These are phyloP conservation scores for Catharus minimus DNA, from an alignment of 2,113 vertebrate genomes.

Conservation along the genomic window DNA sequence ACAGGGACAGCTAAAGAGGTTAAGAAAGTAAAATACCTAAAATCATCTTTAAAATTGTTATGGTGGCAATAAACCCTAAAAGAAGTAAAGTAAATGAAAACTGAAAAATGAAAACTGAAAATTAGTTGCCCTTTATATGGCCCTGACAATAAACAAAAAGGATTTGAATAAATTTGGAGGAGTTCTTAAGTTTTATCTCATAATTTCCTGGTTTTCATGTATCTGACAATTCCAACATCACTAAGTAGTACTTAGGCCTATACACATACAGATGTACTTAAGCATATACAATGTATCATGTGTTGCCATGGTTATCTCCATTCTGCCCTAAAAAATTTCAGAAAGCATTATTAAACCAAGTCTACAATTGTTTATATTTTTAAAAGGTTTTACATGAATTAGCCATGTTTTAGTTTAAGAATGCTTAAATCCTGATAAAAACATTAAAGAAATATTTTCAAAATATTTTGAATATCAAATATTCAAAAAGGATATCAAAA, in stretches of 20 bases:
- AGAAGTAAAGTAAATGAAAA: not conserved
- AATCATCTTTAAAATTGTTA: not conserved
- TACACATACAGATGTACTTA: not conserved
- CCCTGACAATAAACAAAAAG: not conserved
- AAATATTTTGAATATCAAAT: no score
- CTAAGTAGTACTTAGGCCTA: not conserved
- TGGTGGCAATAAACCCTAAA: not conserved
- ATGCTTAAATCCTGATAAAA: not conserved
- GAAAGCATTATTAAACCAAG: not conserved
- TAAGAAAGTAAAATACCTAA: not conserved
- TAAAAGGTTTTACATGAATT: not conserved
- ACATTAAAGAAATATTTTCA: not conserved
- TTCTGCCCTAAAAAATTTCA: not conserved
- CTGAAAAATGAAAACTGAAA: not conserved
- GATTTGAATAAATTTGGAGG: not conserved
- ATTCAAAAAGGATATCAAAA: not conserved
- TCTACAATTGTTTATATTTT: not conserved
- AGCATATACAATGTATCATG: not conserved
- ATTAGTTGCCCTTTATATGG: not conserved
- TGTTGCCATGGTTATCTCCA: not conserved
- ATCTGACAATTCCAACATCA: not conserved
- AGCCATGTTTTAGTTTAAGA: not conserved
- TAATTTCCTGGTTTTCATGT: not conserved
- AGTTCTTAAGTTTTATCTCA: not conserved
- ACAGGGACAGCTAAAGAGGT: conserved; percentile 92